Evolutionary conservation across 2,797 vertebrate genomes (phyloP).

Genomic region (Lagodon rhomboides): DNA sequence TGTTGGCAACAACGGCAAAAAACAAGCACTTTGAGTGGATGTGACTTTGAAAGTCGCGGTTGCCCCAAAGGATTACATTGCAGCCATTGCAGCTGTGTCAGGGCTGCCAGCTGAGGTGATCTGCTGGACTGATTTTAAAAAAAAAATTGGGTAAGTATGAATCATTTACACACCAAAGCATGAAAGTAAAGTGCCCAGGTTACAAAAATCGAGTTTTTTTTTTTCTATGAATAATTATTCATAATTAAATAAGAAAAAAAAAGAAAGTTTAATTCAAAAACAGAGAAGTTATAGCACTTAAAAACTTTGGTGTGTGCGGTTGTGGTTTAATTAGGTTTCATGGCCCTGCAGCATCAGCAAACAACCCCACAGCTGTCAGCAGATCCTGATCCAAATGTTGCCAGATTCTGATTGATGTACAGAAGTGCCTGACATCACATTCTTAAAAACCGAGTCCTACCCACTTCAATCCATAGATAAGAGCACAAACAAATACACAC

Average conservation of each 20-base stretch:
- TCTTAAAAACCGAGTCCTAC: neutral
- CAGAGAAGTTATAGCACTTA: neutral
- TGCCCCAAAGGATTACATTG: no score
- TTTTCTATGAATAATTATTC: neutral
- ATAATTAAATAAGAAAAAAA: neutral
- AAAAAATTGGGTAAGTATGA: no score
- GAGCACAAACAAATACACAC: conserved; percentile 12
- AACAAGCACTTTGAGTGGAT: no score
- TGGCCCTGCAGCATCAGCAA: conserved; percentile 13
- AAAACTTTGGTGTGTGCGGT: neutral
- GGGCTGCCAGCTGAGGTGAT: no score
- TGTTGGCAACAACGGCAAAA: no score
- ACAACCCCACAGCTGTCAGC: neutral
- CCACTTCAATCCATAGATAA: conserved; percentile 18
- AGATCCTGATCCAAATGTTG: conserved; percentile 13
- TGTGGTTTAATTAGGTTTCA: neutral
- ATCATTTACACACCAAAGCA: no score
- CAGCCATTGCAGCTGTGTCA: no score
- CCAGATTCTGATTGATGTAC: neutral
- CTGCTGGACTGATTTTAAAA: no score
- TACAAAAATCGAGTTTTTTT: no score
- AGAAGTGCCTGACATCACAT: neutral
- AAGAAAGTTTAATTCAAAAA: neutral
- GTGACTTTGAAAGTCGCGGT: no score
- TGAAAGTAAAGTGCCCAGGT: no score